A percentile compares a stretch with the other conserved stretches of the same genome.
phyloP scores from a whole-genome alignment of 2,888 invertebrate species.

The Theodoxus fluviatilis region DNA sequence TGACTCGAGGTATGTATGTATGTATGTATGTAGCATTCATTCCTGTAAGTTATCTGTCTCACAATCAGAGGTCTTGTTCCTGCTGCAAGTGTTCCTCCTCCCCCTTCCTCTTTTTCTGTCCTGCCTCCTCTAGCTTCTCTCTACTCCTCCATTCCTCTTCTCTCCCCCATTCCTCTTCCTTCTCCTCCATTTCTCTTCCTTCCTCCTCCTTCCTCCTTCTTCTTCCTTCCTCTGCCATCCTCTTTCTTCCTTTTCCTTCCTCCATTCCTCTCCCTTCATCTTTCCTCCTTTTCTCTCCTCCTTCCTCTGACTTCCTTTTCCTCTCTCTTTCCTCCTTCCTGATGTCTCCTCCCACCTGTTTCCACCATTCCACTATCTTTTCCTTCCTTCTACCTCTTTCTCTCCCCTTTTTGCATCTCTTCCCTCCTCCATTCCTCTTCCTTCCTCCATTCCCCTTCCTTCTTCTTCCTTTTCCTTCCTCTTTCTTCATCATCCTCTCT shows the following conservation, averaged over 20 bases:
- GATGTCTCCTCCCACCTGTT: not conserved
- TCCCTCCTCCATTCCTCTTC: not conserved
- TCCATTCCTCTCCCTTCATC: conserved; percentile 8
- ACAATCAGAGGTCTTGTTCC: no score
- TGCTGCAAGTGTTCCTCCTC: no score
- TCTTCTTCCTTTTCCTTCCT: not conserved
- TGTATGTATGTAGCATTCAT: no score
- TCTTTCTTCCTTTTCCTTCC: conserved; percentile 10
- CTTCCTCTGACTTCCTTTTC: not conserved
- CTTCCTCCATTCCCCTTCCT: not conserved
- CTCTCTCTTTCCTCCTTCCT: not conserved
- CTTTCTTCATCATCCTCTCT: no score
- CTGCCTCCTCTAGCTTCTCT: not conserved
- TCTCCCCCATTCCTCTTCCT: not conserved
- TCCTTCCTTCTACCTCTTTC: not conserved
- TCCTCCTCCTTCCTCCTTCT: not conserved
- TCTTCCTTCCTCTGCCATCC: not conserved
- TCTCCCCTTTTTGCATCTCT: not conserved
- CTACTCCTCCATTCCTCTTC: not conserved
- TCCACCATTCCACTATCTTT: not conserved
- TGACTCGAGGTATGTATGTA: no score
- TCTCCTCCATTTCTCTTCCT: not conserved
- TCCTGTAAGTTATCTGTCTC: no score
- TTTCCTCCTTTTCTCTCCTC: conserved; percentile 10
- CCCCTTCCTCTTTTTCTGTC: not conserved